Base-by-base conservation (phyloP, 2,113 vertebrate genomes). In the Rhinolophus sinicus region DNA sequence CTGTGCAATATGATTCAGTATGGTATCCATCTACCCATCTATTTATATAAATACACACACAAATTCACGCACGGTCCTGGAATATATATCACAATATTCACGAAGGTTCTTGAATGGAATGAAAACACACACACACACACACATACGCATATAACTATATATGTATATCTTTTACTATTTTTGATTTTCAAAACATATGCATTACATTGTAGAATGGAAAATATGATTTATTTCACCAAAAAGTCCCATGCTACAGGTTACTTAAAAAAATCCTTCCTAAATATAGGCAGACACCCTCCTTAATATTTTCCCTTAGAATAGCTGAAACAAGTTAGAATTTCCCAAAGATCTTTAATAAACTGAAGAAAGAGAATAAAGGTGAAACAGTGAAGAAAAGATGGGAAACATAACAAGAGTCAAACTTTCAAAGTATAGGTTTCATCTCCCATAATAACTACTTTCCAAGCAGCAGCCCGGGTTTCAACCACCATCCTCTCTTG, bases 261-360 rank as follows among this genome's bases (percentile, higher is more conserved):
- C 28, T 83, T 56, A 80, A 92, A 47, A 40, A 56, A 16, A 7
- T 54, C 10, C 4, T 92, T 54, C 60, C 56, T 67, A 47, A 81
- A 72, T n/a, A 52, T 0, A 92, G 62, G 69, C n/a, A 82, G 65
- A 54, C 44, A 40, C 3, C 7, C 2, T 85, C 24, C 88, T 76
- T 13, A 18, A 69, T 44, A 65, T 56, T 22, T 75, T 38, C 26
- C 38, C 92, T 62, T 35, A 54, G 65, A 67, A 24, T 22, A 60
- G 21, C 8, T 15, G 35, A 95, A 30, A 70, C 78, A 67, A 64
- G 69, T 54, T 83, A 93, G 69, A 72, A 84, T 93, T 93, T 95
- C 65, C 67, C 69, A 40, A 56, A 90, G 62, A 38, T 78, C 38
- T 70, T 94, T 70, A 70, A 64, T 78, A 90, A 76, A 96, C 60